phyloP scores from a whole-genome alignment of 1,140 invertebrate species.

The Heliconius melpomene region DNA sequence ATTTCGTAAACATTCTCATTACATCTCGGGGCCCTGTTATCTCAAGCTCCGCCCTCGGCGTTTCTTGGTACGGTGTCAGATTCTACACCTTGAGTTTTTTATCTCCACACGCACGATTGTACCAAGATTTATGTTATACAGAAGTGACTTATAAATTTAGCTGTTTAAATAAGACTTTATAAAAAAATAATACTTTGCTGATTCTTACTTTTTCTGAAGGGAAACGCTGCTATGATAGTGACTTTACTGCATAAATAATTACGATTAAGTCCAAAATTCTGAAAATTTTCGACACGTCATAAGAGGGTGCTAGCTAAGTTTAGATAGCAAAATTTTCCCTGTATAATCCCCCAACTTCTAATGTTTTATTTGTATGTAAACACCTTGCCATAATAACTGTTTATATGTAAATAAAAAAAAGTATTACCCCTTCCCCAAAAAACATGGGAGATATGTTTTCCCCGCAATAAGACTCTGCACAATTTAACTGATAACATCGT shows the following conservation, averaged over 20 bases:
- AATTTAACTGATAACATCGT: conserved; percentile 41
- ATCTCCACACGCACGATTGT: conserved; percentile 9
- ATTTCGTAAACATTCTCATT: conserved; percentile 25
- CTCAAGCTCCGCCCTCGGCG: conserved; percentile 20
- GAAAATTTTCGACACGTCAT: no score
- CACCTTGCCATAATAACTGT: background rate
- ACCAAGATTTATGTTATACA: conserved; percentile 27
- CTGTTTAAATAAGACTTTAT: background rate
- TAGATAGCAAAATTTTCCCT: no score
- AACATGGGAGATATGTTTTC: background rate
- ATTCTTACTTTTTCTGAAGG: no score
- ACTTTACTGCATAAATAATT: no score
- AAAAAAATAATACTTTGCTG: no score
- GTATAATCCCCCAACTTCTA: background rate
- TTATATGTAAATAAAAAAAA: background rate
- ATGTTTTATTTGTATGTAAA: background rate
- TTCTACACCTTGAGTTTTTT: conserved; percentile 32
- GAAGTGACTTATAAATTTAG: background rate
- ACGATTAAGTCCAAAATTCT: no score
- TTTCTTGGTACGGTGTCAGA: conserved; percentile 23
- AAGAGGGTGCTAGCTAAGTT: no score
- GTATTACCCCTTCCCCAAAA: conserved; percentile 19
- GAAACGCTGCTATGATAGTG: no score
- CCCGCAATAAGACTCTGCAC: conserved; percentile 36
- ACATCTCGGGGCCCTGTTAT: conserved; percentile 23